Evolutionary conservation across 2,797 vertebrate species (phyloP).

Genomic region (Okamejei kenojei): DNA sequence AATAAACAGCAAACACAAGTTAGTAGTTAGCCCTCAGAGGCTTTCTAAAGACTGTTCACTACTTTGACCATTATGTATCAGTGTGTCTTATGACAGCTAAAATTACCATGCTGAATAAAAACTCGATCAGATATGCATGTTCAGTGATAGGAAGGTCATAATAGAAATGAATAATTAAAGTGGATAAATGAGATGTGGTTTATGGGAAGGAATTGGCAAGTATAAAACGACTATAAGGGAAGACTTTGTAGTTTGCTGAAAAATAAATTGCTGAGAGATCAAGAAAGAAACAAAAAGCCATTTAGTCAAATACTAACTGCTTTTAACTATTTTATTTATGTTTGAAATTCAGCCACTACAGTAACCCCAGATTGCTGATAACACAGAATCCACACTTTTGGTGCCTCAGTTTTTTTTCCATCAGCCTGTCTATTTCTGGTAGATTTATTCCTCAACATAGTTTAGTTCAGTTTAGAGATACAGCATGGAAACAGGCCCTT

Average conservation of each 20-base stretch:
- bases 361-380: background rate
- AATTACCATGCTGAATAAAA: background rate
- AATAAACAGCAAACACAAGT: slow-evolving; percentile 56
- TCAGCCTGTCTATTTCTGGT: background rate
- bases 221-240: background rate
- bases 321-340: background rate
- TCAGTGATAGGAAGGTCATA: slow-evolving; percentile 10
- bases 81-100: background rate
- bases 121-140: background rate
- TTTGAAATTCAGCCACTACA: background rate
- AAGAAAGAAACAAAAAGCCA: background rate
- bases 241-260: background rate
- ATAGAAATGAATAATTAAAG: slow-evolving; percentile 28
- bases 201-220: background rate
- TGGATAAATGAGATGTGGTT: background rate
- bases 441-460: background rate
- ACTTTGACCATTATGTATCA: background rate
- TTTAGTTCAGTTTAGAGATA: too few species aligned
- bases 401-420: too few species aligned
- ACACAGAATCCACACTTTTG: too few species aligned
- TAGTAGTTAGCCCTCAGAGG: slow-evolving; percentile 38
- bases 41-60: background rate
- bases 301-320: background rate
- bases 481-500: too few species aligned
- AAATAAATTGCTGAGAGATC: background rate